Conservation (phyloP, 1,140 invertebrate genomes). For the Drosophila lacteicornis region DNA sequence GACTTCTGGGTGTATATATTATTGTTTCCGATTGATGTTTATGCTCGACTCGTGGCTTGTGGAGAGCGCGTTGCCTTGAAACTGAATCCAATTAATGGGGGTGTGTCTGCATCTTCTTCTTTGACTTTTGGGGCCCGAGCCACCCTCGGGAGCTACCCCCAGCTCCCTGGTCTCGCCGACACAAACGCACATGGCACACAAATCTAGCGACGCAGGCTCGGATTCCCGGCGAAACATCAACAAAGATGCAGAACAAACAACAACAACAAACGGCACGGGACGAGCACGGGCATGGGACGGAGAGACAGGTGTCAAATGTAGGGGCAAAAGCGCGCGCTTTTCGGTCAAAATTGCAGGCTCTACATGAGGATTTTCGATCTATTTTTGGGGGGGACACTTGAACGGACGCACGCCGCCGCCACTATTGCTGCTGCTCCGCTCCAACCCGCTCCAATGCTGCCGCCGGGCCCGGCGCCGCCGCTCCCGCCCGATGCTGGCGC, state of each 20-base stretch:
- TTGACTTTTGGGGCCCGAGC: slow-evolving; percentile 1
- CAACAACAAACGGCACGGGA: slow-evolving; percentile 16
- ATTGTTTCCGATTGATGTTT: slow-evolving; percentile 11
- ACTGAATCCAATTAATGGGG: slow-evolving; percentile 31
- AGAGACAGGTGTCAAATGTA: slow-evolving; percentile 35
- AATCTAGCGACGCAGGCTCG: slow-evolving; percentile 11
- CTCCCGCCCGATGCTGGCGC: slow-evolving; percentile 3
- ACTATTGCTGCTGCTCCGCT: neutral
- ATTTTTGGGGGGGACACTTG: slow-evolving; percentile 20
- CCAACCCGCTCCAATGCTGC: neutral
- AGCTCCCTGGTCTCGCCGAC: neutral
- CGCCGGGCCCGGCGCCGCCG: neutral
- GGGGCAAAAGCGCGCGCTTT: slow-evolving; percentile 44
- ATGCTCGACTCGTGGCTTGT: neutral
- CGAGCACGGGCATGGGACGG: neutral
- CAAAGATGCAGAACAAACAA: slow-evolving; percentile 25
- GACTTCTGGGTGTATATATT: slow-evolving; percentile 4
- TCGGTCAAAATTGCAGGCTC: slow-evolving; percentile 25
- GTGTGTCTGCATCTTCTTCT: slow-evolving; percentile 38
- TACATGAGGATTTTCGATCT: slow-evolving; percentile 15
- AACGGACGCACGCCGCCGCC: neutral
- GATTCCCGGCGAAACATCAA: slow-evolving; percentile 29
- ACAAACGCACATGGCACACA: slow-evolving; percentile 29
- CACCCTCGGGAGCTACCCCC: slow-evolving; percentile 8
- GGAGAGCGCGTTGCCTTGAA: slow-evolving; percentile 2